phyloP scores from a whole-genome alignment of 1,140 invertebrate species.

The Heterodera carotae region DNA sequence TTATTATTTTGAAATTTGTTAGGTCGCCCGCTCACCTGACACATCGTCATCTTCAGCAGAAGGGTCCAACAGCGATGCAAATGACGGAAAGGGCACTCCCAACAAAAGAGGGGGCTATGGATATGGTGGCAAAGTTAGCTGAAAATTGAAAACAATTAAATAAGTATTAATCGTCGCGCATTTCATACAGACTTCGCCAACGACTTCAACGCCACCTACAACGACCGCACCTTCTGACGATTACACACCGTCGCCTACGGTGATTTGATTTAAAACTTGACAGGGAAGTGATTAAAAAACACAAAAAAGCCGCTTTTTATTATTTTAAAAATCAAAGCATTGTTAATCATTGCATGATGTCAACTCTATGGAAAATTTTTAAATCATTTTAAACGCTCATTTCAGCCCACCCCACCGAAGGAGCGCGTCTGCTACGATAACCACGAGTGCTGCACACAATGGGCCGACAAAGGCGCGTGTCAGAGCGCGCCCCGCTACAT shows the following conservation, averaged over 20 bases:
- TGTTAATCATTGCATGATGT: too few species aligned
- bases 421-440: slow-evolving; percentile 48
- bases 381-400: slow-evolving; percentile 14
- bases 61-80: not conserved
- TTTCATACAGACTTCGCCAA: not conserved
- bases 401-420: not conserved
- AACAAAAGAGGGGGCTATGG: too few species aligned
- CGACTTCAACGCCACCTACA: not conserved
- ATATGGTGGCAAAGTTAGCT: too few species aligned
- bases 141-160: too few species aligned
- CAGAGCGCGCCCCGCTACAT: slow-evolving; percentile 33
- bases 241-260: not conserved
- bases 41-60: not conserved
- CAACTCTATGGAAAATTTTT: too few species aligned
- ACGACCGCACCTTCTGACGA: not conserved
- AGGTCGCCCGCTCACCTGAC: not conserved
- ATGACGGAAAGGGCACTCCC: not conserved
- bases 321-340: too few species aligned
- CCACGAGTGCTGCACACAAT: slow-evolving; percentile 46
- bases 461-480: slow-evolving; percentile 16
- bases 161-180: too few species aligned
- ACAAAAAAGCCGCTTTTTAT: too few species aligned
- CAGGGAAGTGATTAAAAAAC: too few species aligned
- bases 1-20: not conserved
- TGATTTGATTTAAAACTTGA: not conserved